Evolutionary conservation across 2,113 vertebrate genomes (phyloP).

Genomic region (Psilopsiagon aurifrons): DNA sequence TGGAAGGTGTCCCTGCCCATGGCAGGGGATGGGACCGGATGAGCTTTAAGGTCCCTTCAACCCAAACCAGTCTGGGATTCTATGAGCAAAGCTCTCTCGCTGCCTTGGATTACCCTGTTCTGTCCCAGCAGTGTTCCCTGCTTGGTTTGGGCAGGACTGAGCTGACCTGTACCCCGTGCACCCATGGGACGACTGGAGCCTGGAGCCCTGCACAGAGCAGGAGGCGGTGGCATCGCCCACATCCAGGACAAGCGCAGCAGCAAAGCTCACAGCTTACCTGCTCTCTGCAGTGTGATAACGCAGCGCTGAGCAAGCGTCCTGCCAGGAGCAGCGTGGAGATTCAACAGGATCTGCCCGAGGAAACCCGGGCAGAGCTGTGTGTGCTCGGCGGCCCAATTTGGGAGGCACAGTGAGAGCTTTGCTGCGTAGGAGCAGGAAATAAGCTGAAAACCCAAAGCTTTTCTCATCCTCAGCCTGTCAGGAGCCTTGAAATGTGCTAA

Average conservation of each 20-base stretch:
- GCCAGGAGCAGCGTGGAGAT: background rate
- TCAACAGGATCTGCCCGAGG: background rate
- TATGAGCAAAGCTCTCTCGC: background rate
- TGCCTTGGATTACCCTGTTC: background rate
- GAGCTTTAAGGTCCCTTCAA: background rate
- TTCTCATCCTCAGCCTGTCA: slow-evolving; percentile 41
- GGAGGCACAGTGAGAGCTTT: slow-evolving; percentile 24
- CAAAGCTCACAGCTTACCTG: background rate
- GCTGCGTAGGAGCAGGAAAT: slow-evolving; percentile 51
- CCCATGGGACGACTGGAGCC: accelerated
- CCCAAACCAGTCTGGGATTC: background rate
- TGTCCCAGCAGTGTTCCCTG: background rate
- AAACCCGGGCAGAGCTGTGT: background rate
- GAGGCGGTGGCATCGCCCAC: accelerated
- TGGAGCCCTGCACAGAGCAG: accelerated
- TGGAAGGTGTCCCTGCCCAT: background rate
- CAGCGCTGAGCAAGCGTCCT: background rate
- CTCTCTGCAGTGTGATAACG: background rate
- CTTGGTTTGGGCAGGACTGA: background rate
- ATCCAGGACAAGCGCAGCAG: accelerated
- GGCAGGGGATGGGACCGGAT: background rate
- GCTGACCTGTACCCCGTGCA: background rate
- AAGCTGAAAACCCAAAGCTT: slow-evolving; percentile 41
- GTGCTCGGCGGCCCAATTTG: slow-evolving; percentile 8
- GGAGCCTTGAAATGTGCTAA: slow-evolving; percentile 47